Base-by-base conservation (phyloP, 2,888 invertebrate genomes). In the Nudaria mundana region DNA sequence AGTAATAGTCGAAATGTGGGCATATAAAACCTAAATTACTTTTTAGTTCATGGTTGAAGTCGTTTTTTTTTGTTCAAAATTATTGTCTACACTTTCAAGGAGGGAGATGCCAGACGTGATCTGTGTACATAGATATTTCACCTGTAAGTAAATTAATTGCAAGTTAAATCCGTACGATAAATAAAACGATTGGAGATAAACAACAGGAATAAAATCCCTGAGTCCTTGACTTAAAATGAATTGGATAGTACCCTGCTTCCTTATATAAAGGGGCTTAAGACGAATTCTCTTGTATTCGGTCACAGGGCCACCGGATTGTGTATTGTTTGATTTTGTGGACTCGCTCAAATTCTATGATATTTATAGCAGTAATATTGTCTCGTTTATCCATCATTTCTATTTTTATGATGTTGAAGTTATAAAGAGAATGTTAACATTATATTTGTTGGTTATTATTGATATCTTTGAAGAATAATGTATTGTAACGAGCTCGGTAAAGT, bases 251-350 rank as follows among this genome's bases (percentile, higher is more conserved):
- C 54, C 57, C 52, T 20, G 8, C 8, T 7, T 20, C 20, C 7
- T 52, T 57, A 48, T 56, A 54, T 57, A 46, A 57, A 48, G 46
- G 33, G 48, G 55, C 54, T 57, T 56, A 57, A 18, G 32, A 7
- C 39, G 52, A 44, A 46, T 55, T 48, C 55, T 37, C 16, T 29
- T 36, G 44, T 48, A 35, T 38, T 41, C 49, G 49, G 49, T 49
- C 40, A 49, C 39, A 41, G 44, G 45, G 41, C 36, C 30, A 33
- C 23, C 39, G 49, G 42, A 54, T 56, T 57, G 57, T 47, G 46
- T 52, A 37, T 47, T 31, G 42, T 43, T 52, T 52, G 52, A 56
- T 52, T 56, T 44, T 48, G 52, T 35, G 34, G 52, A 57, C 46
- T 52, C 44, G 54, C 34, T 40, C 40, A 55, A 43, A 44, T 55